These are phyloP conservation scores for Venusia cambrica DNA, from an alignment of 2,888 invertebrate species.

Conservation along the genomic window DNA sequence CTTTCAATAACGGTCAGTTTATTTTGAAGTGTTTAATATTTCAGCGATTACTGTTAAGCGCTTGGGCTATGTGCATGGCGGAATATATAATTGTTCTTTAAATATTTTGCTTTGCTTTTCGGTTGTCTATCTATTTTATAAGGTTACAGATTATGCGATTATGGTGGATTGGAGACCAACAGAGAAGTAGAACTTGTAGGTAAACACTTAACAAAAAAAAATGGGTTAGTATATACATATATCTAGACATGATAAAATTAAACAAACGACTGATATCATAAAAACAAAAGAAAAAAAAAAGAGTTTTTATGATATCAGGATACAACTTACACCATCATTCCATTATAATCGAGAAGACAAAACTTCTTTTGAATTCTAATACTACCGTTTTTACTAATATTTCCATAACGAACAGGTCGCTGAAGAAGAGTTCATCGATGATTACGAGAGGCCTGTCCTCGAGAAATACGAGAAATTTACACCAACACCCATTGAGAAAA, in stretches of 20 bases:
- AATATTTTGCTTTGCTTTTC: conserved; percentile 44
- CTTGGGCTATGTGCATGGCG: conserved; percentile 45
- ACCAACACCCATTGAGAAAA: conserved; percentile 73
- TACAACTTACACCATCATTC: conserved; percentile 10
- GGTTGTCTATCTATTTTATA: conserved; percentile 40
- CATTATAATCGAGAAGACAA: conserved; percentile 19
- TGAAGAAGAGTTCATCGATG: conserved; percentile 79
- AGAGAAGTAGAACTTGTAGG: too few relatives aligned
- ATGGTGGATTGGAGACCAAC: too few relatives aligned
- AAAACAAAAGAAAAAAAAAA: conserved; percentile 1
- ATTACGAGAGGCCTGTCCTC: conserved; percentile 88
- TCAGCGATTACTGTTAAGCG: conserved; percentile 30
- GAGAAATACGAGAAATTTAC: conserved; percentile 85
- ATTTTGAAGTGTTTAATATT: conserved; percentile 16
- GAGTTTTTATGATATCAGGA: conserved; percentile 3
- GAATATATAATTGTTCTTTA: too few relatives aligned
- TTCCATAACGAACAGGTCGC: conserved; percentile 56
- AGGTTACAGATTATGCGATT: conserved; percentile 18
- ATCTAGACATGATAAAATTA: too few relatives aligned
- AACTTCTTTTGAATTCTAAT: conserved; percentile 22
- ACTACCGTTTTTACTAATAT: conserved; percentile 31
- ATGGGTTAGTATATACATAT: too few relatives aligned
- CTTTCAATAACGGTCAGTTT: conserved; percentile 15
- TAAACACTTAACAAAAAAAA: too few relatives aligned
- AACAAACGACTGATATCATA: background rate